phyloP scores from a whole-genome alignment of 2,888 invertebrate genomes.

The Hydropsyche betteni region DNA sequence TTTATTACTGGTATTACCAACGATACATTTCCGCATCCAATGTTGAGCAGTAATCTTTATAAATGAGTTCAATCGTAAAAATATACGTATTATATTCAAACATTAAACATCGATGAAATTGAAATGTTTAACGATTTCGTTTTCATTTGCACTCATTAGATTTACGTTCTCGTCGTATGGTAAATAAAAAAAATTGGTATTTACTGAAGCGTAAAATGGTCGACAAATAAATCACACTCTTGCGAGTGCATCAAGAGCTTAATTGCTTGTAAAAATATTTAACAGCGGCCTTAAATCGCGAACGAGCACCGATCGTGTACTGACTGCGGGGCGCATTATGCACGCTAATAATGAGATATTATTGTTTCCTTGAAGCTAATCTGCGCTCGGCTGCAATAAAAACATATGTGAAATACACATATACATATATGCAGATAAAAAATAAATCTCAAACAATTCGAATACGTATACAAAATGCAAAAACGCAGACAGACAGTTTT shows the following conservation, averaged over 20 bases:
- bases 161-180: no score
- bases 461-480: slow-evolving; percentile 19
- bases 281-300: slow-evolving; percentile 45
- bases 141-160: no score
- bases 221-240: slow-evolving; percentile 26
- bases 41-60: no score
- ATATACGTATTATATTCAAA: no score
- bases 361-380: slow-evolving; percentile 30
- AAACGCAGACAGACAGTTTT: slow-evolving; percentile 1
- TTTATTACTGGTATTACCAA: no score
- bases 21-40: no score
- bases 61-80: no score
- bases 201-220: slow-evolving; percentile 17
- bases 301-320: slow-evolving; percentile 36
- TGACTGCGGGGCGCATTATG: slow-evolving; percentile 30
- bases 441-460: neutral
- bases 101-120: no score
- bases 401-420: neutral
- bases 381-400: slow-evolving; percentile 16
- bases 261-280: slow-evolving; percentile 49
- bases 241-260: slow-evolving; percentile 43
- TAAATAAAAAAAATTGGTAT: slow-evolving; percentile 20
- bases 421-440: neutral
- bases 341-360: slow-evolving; percentile 32
- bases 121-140: no score